Conservation (phyloP, 1,140 invertebrate species). For the Penaeus indicus region DNA sequence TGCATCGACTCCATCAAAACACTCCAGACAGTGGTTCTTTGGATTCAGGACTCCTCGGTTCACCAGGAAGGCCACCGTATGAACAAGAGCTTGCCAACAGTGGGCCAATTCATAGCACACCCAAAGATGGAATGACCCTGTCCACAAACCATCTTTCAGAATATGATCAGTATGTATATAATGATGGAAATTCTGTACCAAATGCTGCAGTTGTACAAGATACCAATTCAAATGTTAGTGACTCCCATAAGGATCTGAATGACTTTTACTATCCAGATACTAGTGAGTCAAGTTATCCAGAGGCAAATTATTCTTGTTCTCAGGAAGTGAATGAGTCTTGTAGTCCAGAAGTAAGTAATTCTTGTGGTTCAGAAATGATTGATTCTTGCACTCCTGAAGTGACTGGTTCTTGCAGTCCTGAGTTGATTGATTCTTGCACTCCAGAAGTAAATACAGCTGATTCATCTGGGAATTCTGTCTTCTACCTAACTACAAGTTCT, state of each 20-base stretch:
- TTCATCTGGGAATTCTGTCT: conserved; percentile 38
- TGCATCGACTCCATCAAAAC: conserved; percentile 65
- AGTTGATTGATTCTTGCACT: background rate
- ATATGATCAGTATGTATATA: conserved; percentile 4
- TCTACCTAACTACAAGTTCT: conserved; percentile 51
- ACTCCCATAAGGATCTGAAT: no score
- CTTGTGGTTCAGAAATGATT: no score
- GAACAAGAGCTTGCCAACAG: background rate
- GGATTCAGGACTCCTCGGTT: conserved; percentile 55
- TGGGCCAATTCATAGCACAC: conserved; percentile 2
- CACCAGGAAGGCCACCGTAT: conserved; percentile 49
- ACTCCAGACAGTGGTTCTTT: conserved; percentile 63
- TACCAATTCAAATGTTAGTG: background rate
- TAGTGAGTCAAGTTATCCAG: no score
- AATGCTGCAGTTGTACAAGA: background rate
- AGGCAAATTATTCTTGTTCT: no score
- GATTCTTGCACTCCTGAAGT: no score
- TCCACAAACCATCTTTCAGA: conserved; percentile 32
- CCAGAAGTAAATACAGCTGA: background rate
- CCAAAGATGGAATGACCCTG: background rate
- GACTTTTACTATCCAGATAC: no score
- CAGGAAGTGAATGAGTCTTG: no score
- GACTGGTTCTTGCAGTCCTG: no score
- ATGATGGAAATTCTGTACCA: background rate
- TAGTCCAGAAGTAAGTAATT: no score